These are phyloP conservation scores for Apotomis capreana DNA, from an alignment of 2,888 invertebrate species.

Conservation along the genomic window DNA sequence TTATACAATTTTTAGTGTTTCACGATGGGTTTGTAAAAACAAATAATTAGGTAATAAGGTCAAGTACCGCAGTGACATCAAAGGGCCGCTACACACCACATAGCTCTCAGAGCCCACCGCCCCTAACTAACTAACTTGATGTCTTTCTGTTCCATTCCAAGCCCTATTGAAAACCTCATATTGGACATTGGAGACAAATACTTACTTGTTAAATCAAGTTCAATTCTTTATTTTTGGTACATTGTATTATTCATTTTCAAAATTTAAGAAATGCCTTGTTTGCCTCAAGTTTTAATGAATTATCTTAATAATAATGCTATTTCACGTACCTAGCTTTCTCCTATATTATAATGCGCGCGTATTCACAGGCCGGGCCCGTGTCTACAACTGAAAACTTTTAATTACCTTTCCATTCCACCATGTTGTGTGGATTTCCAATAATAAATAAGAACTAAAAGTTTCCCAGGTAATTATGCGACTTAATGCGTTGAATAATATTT, in stretches of 20 bases:
- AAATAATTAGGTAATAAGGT: slow-evolving; percentile 53
- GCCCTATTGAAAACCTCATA: too few relatives aligned
- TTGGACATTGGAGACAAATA: too few relatives aligned
- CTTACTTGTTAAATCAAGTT: too few relatives aligned
- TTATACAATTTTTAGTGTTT: too few relatives aligned
- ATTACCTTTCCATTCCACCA: slow-evolving; percentile 47
- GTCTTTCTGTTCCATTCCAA: background rate
- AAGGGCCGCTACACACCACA: slow-evolving; percentile 57
- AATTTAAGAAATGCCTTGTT: too few relatives aligned
- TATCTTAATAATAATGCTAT: background rate
- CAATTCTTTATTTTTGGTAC: too few relatives aligned
- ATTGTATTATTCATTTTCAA: too few relatives aligned
- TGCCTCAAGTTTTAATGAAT: too few relatives aligned
- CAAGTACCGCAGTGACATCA: slow-evolving; percentile 63
- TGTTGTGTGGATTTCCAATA: slow-evolving; percentile 19
- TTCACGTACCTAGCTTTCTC: slow-evolving; percentile 6
- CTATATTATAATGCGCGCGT: slow-evolving; percentile 15
- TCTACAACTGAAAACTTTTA: slow-evolving; percentile 49
- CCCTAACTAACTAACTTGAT: slow-evolving; percentile 60
- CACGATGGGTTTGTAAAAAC: background rate
- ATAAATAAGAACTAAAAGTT: background rate
- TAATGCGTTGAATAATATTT: too few relatives aligned
- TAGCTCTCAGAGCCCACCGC: slow-evolving; percentile 55
- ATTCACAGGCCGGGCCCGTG: slow-evolving; percentile 37
- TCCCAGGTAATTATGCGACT: too few relatives aligned